Evolutionary conservation across 92 coral and sea anemone genomes (phyloP).

Genomic region (Umimayanthus kanabou): DNA sequence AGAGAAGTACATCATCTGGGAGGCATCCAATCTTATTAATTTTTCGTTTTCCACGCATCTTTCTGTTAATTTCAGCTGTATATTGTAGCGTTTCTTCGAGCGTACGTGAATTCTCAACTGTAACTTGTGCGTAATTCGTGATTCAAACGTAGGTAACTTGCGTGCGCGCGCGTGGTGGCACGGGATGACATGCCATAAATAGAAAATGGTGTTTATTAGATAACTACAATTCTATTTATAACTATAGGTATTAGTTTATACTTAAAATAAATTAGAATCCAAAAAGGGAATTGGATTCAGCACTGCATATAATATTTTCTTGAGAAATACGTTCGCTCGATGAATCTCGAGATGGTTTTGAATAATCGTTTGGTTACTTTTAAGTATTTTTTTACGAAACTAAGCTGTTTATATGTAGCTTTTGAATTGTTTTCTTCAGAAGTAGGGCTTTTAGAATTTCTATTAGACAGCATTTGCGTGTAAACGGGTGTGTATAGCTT

Average conservation of each 20-base stretch:
- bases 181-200: not conserved
- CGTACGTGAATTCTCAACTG: not conserved
- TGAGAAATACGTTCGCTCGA: too few species aligned
- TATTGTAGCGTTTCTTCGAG: not conserved
- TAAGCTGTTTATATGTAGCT: too few species aligned
- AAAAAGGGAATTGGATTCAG: not conserved
- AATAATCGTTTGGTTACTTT: too few species aligned
- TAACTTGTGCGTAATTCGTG: slow-evolving; percentile 30
- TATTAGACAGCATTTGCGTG: too few species aligned
- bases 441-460: too few species aligned
- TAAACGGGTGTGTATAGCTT: too few species aligned
- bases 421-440: too few species aligned
- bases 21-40: slow-evolving; percentile 14
- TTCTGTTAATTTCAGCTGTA: not conserved
- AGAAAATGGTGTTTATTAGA: not conserved
- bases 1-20: slow-evolving; percentile 38
- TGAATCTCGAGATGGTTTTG: too few species aligned
- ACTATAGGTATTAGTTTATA: not conserved
- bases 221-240: not conserved
- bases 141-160: slow-evolving; percentile 21
- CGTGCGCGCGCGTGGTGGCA: slow-evolving; percentile 29
- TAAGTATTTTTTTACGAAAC: too few species aligned
- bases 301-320: too few species aligned
- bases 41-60: slow-evolving; percentile 32
- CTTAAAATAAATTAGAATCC: not conserved